These are phyloP conservation scores for Halyomorpha halys DNA, from an alignment of 1,140 invertebrate genomes.

Conservation along the genomic window DNA sequence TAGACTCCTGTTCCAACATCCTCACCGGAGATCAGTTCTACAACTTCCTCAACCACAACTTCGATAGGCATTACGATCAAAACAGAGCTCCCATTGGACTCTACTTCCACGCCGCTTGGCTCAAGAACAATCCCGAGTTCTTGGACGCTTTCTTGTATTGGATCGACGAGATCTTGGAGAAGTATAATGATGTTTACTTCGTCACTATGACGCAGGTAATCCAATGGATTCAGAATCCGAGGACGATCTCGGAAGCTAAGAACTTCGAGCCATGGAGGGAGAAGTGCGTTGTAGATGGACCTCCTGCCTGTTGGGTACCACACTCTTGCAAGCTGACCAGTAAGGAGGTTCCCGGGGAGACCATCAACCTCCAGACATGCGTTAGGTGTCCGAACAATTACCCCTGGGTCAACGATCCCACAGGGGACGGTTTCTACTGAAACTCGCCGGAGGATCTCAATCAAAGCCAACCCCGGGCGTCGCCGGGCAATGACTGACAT, in stretches of 20 bases:
- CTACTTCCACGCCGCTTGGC: constrained; percentile 92
- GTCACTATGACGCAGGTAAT: constrained; percentile 96
- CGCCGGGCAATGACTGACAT: constrained; percentile 6
- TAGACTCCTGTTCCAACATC: constrained; percentile 91
- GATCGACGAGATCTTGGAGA: constrained; percentile 81
- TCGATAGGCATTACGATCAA: constrained; percentile 87
- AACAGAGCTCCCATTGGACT: constrained; percentile 87
- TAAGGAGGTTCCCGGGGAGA: constrained; percentile 85
- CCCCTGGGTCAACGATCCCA: constrained; percentile 87
- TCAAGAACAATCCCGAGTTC: constrained; percentile 89
- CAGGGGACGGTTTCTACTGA: constrained; percentile 83
- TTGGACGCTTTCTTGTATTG: constrained; percentile 87
- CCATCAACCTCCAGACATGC: constrained; percentile 85
- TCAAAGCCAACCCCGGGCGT: neutral
- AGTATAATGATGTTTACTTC: constrained; percentile 89
- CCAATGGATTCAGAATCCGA: constrained; percentile 91
- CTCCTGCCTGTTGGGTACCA: constrained; percentile 72
- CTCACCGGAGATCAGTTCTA: constrained; percentile 88
- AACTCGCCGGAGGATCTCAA: constrained; percentile 31
- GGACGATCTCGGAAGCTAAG: constrained; percentile 70
- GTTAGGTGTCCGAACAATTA: constrained; percentile 87
- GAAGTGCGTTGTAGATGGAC: constrained; percentile 73
- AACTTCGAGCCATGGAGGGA: constrained; percentile 91
- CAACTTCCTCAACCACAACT: constrained; percentile 92
- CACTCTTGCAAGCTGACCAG: constrained; percentile 82